Evolutionary conservation across 1,140 invertebrate species (phyloP), one percentile per base, ranked within the genome.

Genomic region (Lerema accius): DNA sequence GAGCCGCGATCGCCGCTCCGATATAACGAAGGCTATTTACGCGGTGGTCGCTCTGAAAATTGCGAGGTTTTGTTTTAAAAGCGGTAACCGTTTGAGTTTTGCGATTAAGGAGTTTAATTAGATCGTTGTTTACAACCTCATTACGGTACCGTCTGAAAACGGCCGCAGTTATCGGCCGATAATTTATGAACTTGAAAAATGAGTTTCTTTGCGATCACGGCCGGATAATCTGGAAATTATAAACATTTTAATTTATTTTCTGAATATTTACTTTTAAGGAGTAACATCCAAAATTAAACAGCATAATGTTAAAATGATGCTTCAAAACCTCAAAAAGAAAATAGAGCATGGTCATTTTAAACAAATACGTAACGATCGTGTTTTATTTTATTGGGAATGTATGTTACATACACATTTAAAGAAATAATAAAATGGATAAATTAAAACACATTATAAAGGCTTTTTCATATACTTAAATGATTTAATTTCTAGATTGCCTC

Each of bases 31-130:
- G 80, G 85, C 86, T 90, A 89, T 90, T 88, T 89, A 86, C 84
- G 86, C 80, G 82, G 84, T 84, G 84, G 86, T 79, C 85, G 84
- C 80, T 87, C 79, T 80, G 73, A 88, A 86, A 88, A 88, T 88
- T 84, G 87, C 84, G 80, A 84, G 84, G 82, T 87, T 87, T 90
- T 86, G 84, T 90, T 88, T 88, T 86, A 86, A 88, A 88, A 86
- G 85, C 86, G 82, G 83, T 86, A 84, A 86, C 86, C 84, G 84
- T 88, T 90, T 90, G 85, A 90, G 87, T 90, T 87, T 88, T 81
- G 85, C 86, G 87, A 90, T 90, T 89, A 90, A 90, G 85, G 85
- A 90, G 85, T 90, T 90, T 88, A 90, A 90, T 90, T 88, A 90
- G 84, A 86, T 82, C 78, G 83, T 90, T 90, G 84, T 90, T 90